phyloP scores from a whole-genome alignment of 2,888 invertebrate species.

The Morpho helenor region DNA sequence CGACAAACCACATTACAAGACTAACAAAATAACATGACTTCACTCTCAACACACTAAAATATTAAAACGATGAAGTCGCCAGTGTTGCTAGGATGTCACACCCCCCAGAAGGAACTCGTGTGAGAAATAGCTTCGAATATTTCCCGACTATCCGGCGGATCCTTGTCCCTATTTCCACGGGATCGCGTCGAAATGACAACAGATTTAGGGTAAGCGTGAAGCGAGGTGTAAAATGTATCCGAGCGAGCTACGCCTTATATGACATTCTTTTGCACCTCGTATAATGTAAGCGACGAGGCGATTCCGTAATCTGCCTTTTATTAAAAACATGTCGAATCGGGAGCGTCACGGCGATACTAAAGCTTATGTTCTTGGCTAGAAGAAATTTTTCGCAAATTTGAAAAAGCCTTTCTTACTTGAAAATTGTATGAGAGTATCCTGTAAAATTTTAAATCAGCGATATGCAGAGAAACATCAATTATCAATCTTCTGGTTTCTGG shows the following conservation, averaged over 20 bases:
- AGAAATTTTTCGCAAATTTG: background rate
- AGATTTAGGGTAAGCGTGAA: slow-evolving; percentile 76
- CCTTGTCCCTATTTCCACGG: slow-evolving; percentile 67
- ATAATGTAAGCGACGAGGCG: slow-evolving; percentile 63
- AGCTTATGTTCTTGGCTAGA: slow-evolving; percentile 2
- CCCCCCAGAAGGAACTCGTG: slow-evolving; percentile 43
- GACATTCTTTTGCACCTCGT: slow-evolving; percentile 70
- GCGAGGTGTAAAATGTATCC: slow-evolving; percentile 77
- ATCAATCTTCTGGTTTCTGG: too few relatives aligned
- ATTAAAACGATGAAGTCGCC: slow-evolving; percentile 57
- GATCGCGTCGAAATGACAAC: slow-evolving; percentile 75
- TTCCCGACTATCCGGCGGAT: slow-evolving; percentile 68
- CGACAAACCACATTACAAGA: slow-evolving; percentile 21
- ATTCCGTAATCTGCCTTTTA: slow-evolving; percentile 72
- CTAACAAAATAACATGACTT: slow-evolving; percentile 56
- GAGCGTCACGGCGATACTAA: slow-evolving; percentile 29
- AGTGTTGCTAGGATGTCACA: slow-evolving; percentile 31
- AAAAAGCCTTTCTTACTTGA: too few relatives aligned
- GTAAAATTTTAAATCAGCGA: too few relatives aligned
- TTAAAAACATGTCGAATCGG: slow-evolving; percentile 63
- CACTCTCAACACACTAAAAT: slow-evolving; percentile 66
- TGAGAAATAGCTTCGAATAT: slow-evolving; percentile 73
- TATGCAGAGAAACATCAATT: too few relatives aligned
- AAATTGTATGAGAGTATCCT: too few relatives aligned
- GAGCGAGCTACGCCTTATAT: slow-evolving; percentile 67